Evolutionary conservation across 2,113 vertebrate species (phyloP), one percentile per base, ranked within the genome.

Genomic region (Procavia capensis): DNA sequence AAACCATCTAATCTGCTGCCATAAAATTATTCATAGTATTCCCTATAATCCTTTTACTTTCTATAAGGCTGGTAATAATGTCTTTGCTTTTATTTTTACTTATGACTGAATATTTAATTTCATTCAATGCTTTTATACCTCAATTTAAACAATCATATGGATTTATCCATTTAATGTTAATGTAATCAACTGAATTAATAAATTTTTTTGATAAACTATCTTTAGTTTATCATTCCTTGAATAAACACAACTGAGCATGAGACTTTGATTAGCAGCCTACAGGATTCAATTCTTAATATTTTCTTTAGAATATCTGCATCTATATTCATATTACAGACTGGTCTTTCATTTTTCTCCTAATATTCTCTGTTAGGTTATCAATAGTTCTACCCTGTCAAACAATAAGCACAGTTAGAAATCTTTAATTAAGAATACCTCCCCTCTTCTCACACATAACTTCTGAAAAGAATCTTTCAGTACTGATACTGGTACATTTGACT

Each of bases 181-280:
- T 85, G 91, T 86, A 57, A 47, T 76, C 76, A 91, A 76, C 81
- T 91, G 72, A 31, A 95, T 63, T 76, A 93, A 68, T 9, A 93
- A 4, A 88, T 68, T 68, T 81, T 85, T 91, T 14, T 90, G 36
- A 86, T 82, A 84, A 43, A 14, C 47, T 5, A 47, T 89, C 16
- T 80, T 91, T 90, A n/a, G n/a, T n/a, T n/a, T n/a, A n/a, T 91
- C 59, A 79, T 83, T 79, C 66, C 50, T 82, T 74, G 50, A 88
- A 47, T 85, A 96, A 94, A 59, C n/a, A 25, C 50, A 85, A 64
- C 27, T 92, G n/a, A 27, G 87, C 47, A 86, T 96, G 70, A 87
- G 43, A 94, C 81, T 94, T 85, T 82, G 45, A 88, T 88, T 87
- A 70, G 54, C 63, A 88, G 45, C 47, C 75, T 88, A 43, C 20